These are phyloP conservation scores for Helogale parvula DNA, from an alignment of 2,113 vertebrate species.

Conservation along the genomic window DNA sequence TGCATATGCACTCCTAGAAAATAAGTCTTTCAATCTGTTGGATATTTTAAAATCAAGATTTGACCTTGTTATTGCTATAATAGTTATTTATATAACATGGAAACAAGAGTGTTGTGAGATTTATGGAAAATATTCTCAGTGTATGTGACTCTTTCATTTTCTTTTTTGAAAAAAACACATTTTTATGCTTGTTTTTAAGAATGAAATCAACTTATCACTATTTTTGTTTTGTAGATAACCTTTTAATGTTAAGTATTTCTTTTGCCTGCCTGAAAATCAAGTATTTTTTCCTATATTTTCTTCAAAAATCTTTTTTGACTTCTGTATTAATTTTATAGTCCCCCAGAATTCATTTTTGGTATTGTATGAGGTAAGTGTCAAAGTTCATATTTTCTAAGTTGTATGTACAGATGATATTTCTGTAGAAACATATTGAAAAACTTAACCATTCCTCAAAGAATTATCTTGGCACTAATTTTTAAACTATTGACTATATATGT, in stretches of 20 bases:
- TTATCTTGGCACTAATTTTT: background rate
- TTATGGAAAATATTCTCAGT: background rate
- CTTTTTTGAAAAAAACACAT: background rate
- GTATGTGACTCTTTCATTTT: background rate
- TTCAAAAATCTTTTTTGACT: background rate
- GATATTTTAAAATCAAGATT: background rate
- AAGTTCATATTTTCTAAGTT: background rate
- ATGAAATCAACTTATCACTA: background rate
- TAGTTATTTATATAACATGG: background rate
- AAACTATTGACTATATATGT: background rate
- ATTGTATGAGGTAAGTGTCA: background rate
- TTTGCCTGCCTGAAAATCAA: background rate
- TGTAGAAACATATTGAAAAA: background rate
- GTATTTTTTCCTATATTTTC: background rate
- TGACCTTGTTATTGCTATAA: background rate
- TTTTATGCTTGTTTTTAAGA: background rate
- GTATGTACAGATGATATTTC: background rate
- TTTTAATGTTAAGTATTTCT: background rate
- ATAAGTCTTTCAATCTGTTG: background rate
- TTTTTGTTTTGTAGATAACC: background rate
- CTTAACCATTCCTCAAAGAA: background rate
- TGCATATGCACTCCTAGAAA: background rate
- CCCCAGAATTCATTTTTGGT: background rate
- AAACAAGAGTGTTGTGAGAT: background rate
- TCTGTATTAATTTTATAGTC: background rate